phyloP scores from a whole-genome alignment of 2,888 invertebrate genomes.

The Itoplectis maculator region DNA sequence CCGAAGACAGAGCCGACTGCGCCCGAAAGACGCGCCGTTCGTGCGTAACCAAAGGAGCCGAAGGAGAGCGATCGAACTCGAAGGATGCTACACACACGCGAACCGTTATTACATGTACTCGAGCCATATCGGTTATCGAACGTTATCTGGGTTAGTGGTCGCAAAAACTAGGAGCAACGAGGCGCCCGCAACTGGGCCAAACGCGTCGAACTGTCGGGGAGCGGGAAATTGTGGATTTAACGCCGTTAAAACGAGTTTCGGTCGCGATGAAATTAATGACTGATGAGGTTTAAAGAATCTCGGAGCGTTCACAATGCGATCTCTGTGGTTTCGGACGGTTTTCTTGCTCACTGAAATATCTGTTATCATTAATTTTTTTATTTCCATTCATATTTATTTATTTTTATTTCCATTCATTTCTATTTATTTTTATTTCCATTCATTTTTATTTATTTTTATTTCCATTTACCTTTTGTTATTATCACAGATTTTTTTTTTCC shows the following conservation, averaged over 20 bases:
- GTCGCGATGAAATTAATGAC: background rate
- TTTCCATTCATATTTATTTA: too few species aligned
- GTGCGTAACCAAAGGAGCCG: background rate
- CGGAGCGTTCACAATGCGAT: background rate
- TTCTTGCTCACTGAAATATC: too few species aligned
- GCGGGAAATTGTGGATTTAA: background rate
- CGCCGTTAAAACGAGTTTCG: background rate
- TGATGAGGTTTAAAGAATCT: background rate
- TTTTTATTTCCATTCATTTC: too few species aligned
- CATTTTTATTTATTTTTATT: too few species aligned
- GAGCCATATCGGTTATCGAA: constrained; percentile 14
- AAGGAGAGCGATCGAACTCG: constrained; percentile 9
- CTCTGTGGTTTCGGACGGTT: too few species aligned
- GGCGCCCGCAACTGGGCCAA: background rate
- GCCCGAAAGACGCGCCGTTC: constrained; percentile 1
- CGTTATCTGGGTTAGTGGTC: constrained; percentile 21
- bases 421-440: too few species aligned
- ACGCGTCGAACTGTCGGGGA: background rate
- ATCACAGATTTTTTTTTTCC: too few species aligned
- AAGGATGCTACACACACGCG: background rate
- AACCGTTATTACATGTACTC: constrained; percentile 6
- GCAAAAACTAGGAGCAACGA: background rate
- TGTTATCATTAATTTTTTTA: too few species aligned
- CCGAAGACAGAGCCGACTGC: background rate
- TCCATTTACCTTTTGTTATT: too few species aligned